Conservation (phyloP, 2,797 vertebrate species). For the Tenualosa thibaudeaui region DNA sequence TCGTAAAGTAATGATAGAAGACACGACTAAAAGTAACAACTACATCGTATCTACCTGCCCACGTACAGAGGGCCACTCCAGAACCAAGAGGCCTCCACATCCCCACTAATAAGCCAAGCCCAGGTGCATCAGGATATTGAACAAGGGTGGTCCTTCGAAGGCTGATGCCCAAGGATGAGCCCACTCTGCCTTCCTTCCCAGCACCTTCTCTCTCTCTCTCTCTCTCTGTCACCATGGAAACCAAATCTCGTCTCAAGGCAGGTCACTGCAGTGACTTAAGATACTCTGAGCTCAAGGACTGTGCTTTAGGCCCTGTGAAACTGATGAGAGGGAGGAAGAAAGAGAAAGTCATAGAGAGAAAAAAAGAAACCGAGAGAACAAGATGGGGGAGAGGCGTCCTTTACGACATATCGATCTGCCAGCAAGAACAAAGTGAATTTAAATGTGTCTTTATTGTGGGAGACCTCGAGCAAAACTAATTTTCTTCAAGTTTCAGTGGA, state of each 20-base stretch:
- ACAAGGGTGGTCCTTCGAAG: background rate
- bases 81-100: background rate
- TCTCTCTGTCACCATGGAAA: conserved; percentile 43
- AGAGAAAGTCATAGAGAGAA: background rate
- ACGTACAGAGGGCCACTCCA: background rate
- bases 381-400: conserved; percentile 44
- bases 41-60: background rate
- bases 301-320: conserved; percentile 36
- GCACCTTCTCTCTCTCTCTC: background rate
- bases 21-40: too few relatives aligned
- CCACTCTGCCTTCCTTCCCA: conserved; percentile 39
- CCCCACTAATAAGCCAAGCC: background rate
- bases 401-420: conserved; percentile 42
- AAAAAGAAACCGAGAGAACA: conserved; percentile 19
- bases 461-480: conserved; percentile 41
- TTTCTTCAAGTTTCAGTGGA: conserved; percentile 39
- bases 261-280: conserved; percentile 43
- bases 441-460: conserved; percentile 45
- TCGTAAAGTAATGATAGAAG: too few relatives aligned
- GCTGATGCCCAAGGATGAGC: conserved; percentile 45
- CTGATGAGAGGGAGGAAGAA: background rate
- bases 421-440: conserved; percentile 52
- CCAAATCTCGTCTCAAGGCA: conserved; percentile 42
- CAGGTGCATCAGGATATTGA: background rate
- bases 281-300: conserved; percentile 37